Conservation (phyloP, 2,113 vertebrate genomes). For the Hucho hucho region DNA sequence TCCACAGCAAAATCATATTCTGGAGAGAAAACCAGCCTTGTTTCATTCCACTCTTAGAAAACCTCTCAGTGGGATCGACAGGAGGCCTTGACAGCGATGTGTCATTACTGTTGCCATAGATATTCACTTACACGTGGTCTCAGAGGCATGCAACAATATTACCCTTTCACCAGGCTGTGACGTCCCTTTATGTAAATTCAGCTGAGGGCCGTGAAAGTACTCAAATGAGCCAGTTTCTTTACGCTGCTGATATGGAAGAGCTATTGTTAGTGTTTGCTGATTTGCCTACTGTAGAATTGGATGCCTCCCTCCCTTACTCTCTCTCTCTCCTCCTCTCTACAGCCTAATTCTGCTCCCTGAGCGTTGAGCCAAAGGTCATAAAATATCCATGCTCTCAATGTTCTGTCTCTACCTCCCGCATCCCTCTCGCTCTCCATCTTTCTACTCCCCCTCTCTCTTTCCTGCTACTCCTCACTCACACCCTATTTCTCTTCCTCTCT, state of each 20-base stretch:
- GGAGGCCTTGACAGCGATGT: not conserved
- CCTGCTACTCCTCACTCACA: not conserved
- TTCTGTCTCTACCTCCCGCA: not conserved
- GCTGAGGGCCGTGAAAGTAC: not conserved
- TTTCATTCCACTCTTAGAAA: conserved; percentile 47
- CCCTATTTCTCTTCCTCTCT: not conserved
- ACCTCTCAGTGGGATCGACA: conserved; percentile 33
- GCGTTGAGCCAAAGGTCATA: not conserved
- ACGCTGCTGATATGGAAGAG: conserved; percentile 9
- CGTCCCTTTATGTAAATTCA: too few relatives aligned
- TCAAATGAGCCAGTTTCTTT: not conserved
- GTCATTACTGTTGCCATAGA: conserved; percentile 31
- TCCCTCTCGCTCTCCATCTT: not conserved
- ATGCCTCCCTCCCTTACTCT: not conserved
- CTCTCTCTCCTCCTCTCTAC: not conserved
- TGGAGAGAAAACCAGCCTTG: conserved; percentile 40
- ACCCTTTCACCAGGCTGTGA: conserved; percentile 7
- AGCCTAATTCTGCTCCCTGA: conserved; percentile 1
- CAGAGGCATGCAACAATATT: conserved; percentile 10
- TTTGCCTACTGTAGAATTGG: not conserved
- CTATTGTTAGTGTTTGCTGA: conserved; percentile 22
- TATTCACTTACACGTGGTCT: conserved; percentile 17
- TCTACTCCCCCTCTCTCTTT: not conserved
- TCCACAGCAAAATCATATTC: conserved; percentile 44
- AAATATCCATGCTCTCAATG: conserved; percentile 10